These are phyloP conservation scores for Thalpophila matura DNA, from an alignment of 2,888 invertebrate genomes.

Conservation along the genomic window DNA sequence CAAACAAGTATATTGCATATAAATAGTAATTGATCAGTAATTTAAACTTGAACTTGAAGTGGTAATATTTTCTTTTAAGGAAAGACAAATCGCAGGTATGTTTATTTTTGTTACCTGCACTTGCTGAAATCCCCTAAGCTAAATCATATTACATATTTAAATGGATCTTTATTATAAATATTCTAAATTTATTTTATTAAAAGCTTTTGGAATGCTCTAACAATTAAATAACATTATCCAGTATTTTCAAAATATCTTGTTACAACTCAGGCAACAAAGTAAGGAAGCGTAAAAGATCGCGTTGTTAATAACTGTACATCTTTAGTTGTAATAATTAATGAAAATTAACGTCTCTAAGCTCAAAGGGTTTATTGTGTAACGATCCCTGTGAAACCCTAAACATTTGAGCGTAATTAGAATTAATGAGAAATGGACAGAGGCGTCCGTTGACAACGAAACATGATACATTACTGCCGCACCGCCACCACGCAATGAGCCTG, in stretches of 20 bases:
- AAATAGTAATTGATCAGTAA: conserved; percentile 49
- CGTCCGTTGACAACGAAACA: conserved; percentile 80
- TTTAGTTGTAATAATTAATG: conserved; percentile 64
- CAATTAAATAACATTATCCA: neutral
- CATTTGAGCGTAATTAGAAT: conserved; percentile 82
- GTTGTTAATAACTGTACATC: conserved; percentile 53
- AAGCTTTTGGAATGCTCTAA: neutral
- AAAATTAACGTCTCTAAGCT: conserved; percentile 68
- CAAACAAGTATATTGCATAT: conserved; percentile 38
- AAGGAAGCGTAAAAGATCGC: conserved; percentile 42
- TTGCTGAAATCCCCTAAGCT: conserved; percentile 17
- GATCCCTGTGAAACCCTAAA: conserved; percentile 75
- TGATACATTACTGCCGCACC: conserved; percentile 70
- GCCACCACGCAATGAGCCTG: conserved; percentile 55
- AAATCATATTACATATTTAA: too few species aligned
- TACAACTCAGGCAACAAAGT: conserved; percentile 18
- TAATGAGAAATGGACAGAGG: conserved; percentile 82
- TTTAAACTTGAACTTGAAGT: conserved; percentile 38
- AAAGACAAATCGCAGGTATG: conserved; percentile 18
- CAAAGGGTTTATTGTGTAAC: conserved; percentile 71
- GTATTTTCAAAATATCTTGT: conserved; percentile 26
- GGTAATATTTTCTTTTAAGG: conserved; percentile 38
- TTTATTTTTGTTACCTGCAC: conserved; percentile 19
- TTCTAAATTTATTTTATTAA: neutral
- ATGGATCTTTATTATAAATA: neutral